Conservation (phyloP, 1,140 invertebrate species). For the Frieseomelitta varia region DNA sequence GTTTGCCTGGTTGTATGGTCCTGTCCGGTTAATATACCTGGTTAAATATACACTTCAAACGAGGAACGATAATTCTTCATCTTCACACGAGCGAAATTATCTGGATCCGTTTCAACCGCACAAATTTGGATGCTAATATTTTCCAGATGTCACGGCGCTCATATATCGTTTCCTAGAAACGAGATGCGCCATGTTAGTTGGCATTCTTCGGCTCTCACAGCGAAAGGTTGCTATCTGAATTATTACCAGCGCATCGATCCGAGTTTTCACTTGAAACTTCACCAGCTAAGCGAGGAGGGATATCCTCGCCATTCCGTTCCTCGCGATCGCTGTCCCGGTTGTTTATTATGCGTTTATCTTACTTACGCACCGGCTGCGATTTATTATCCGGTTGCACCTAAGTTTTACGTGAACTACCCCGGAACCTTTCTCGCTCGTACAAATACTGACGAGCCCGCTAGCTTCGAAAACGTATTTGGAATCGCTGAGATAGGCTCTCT, state of each 20-base stretch:
- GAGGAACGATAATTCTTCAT: slow-evolving; percentile 35
- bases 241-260: slow-evolving; percentile 52
- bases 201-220: slow-evolving; percentile 25
- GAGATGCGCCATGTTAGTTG: background rate
- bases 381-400: slow-evolving; percentile 17
- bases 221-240: slow-evolving; percentile 49
- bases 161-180: slow-evolving; percentile 48
- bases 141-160: slow-evolving; percentile 35
- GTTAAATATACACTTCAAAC: slow-evolving; percentile 33
- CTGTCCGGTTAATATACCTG: background rate
- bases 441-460: slow-evolving; percentile 33
- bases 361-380: slow-evolving; percentile 42
- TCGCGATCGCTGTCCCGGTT: slow-evolving; percentile 34
- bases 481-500: background rate
- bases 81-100: slow-evolving; percentile 27
- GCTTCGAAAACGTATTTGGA: slow-evolving; percentile 36
- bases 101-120: slow-evolving; percentile 23
- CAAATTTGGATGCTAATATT: slow-evolving; percentile 49
- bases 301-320: slow-evolving; percentile 18
- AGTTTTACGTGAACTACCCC: slow-evolving; percentile 36
- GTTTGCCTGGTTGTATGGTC: background rate
- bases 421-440: slow-evolving; percentile 11
- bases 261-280: slow-evolving; percentile 50
- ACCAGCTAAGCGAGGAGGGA: background rate
- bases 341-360: slow-evolving; percentile 57